Evolutionary conservation across 2,888 invertebrate species (phyloP).

Genomic region (Drosophila cognata): DNA sequence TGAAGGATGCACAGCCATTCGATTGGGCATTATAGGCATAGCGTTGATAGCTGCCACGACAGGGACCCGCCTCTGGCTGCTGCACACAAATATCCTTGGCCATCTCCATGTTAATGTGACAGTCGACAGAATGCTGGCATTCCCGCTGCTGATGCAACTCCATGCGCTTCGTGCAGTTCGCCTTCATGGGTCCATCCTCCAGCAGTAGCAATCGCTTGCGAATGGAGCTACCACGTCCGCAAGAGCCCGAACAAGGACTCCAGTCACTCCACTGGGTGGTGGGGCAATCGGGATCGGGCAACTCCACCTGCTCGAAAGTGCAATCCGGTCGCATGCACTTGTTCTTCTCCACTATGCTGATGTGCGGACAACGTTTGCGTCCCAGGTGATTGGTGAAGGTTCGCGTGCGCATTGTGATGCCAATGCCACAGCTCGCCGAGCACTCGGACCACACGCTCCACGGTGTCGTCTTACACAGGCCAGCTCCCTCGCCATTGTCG

Average conservation of each 20-base stretch:
- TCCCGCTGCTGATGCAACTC: slow-evolving; percentile 91
- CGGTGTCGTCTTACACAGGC: slow-evolving; percentile 82
- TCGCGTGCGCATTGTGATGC: slow-evolving; percentile 90
- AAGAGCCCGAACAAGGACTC: slow-evolving; percentile 96
- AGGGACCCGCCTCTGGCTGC: slow-evolving; percentile 92
- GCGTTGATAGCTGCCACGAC: slow-evolving; percentile 93
- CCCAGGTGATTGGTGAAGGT: slow-evolving; percentile 91
- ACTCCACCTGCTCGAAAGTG: slow-evolving; percentile 85
- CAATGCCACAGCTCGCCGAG: slow-evolving; percentile 93
- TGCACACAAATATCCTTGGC: slow-evolving; percentile 95
- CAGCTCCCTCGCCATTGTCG: slow-evolving; percentile 83
- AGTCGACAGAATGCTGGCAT: slow-evolving; percentile 89
- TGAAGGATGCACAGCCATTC: slow-evolving; percentile 93
- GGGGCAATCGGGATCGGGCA: slow-evolving; percentile 87
- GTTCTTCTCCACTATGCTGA: slow-evolving; percentile 91
- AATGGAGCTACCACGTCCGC: slow-evolving; percentile 91
- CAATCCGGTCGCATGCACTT: slow-evolving; percentile 90
- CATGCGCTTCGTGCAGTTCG: slow-evolving; percentile 88
- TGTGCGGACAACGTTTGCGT: slow-evolving; percentile 92
- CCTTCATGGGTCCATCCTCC: slow-evolving; percentile 87
- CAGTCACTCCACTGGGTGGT: slow-evolving; percentile 96
- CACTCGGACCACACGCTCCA: slow-evolving; percentile 89
- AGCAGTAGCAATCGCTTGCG: slow-evolving; percentile 90
- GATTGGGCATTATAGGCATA: slow-evolving; percentile 93
- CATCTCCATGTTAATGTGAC: slow-evolving; percentile 89